Percentiles rank a stretch among this genome's conserved stretches.
These are phyloP conservation scores for Chionoecetes opilio DNA, from an alignment of 1,140 invertebrate genomes.

Conservation along the genomic window DNA sequence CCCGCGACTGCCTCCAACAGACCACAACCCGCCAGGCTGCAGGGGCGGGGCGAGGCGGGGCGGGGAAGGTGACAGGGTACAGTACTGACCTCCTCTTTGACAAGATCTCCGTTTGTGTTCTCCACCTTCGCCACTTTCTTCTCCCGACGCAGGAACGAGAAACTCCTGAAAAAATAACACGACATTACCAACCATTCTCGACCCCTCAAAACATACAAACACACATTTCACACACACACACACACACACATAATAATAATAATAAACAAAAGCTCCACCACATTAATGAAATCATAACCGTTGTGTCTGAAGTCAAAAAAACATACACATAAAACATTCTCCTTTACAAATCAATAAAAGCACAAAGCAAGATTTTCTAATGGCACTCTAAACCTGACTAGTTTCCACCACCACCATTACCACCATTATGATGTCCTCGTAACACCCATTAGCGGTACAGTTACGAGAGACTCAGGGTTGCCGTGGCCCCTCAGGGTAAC, in stretches of 20 bases:
- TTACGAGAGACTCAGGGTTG: too few species aligned
- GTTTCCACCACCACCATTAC: too few species aligned
- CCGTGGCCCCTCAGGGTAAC: too few species aligned
- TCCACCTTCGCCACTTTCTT: conserved; percentile 74
- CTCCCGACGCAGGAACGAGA: conserved; percentile 76
- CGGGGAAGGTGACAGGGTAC: not conserved
- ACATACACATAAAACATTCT: too few species aligned
- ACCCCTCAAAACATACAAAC: not conserved
- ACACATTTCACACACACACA: not conserved
- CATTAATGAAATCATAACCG: too few species aligned
- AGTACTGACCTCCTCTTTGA: conserved; percentile 74
- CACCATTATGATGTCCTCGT: too few species aligned
- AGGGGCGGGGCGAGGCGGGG: not conserved
- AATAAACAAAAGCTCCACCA: too few species aligned
- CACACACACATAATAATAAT: not conserved
- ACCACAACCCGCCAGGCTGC: not conserved
- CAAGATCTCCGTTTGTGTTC: conserved; percentile 74
- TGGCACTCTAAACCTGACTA: too few species aligned
- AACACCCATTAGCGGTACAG: too few species aligned
- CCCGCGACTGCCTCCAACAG: not conserved
- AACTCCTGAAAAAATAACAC: conserved; percentile 60
- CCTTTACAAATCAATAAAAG: too few species aligned
- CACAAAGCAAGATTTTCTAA: too few species aligned
- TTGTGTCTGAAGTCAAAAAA: too few species aligned
- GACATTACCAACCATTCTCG: not conserved